Conservation (phyloP, 2,888 invertebrate genomes). For the Ligdia adustata region DNA sequence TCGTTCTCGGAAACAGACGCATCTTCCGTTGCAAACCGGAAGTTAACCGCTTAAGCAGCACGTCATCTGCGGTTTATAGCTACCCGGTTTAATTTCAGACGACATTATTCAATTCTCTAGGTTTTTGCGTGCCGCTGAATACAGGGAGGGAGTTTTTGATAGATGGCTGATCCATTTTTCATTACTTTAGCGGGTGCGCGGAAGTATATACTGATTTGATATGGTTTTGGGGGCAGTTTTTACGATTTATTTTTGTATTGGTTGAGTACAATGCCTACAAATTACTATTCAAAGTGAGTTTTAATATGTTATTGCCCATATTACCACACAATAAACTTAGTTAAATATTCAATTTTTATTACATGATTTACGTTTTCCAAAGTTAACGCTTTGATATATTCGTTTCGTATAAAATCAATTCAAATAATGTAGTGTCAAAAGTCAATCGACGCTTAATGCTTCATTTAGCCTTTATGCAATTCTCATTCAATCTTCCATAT, state of each 20-base stretch:
- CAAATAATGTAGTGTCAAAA: too few species aligned
- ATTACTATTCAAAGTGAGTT: too few species aligned
- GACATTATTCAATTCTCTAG: conserved; percentile 76
- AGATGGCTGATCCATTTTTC: conserved; percentile 78
- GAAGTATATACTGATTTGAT: conserved; percentile 12
- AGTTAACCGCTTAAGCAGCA: conserved; percentile 47
- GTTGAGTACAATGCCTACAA: too few species aligned
- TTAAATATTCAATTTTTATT: too few species aligned
- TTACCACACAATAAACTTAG: too few species aligned
- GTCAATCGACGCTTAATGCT: conserved; percentile 6
- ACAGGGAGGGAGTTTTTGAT: conserved; percentile 68
- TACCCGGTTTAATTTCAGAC: conserved; percentile 74
- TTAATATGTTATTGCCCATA: too few species aligned
- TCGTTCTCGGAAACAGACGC: conserved; percentile 21
- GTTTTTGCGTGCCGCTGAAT: conserved; percentile 62
- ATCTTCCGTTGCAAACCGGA: conserved; percentile 40
- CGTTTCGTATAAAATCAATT: too few species aligned
- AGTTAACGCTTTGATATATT: too few species aligned
- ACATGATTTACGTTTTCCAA: too few species aligned
- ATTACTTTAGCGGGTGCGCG: conserved; percentile 46
- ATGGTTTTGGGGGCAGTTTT: conserved; percentile 15
- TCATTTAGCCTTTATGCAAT: conserved; percentile 12
- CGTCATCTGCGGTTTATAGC: conserved; percentile 80
- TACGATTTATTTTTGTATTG: not conserved
- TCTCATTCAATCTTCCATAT: conserved; percentile 21